Base-by-base conservation (phyloP, 2,888 invertebrate species). In the Teinopalpus imperialis region DNA sequence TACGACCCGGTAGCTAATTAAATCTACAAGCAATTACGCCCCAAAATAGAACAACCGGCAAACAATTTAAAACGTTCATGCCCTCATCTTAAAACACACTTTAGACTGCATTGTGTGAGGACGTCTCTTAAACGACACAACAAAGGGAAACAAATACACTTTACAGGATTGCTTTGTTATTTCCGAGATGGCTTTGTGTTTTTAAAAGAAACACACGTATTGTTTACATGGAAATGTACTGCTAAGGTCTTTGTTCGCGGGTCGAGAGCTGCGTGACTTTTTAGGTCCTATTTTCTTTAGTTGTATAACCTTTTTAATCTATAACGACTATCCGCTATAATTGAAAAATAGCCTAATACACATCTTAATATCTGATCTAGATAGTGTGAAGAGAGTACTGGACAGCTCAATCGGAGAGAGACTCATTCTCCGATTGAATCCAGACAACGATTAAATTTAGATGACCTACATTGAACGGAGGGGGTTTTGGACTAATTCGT, bases 11-110 rank as follows among this genome's bases (percentile, higher is more conserved):
- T 10, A 31, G 13, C 21, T 34, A 40, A 40, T 43, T 37, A 24
- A 36, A 48, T 49, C 46, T 29, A 8, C 30, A 46, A 43, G 43
- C 47, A 51, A 51, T 35, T 36, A 36, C 48, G 10, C 9, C 23
- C 30, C 21, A 5, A 41, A 32, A 18, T 10, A 16, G 30, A 23
- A 5, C 1, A n/a, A 1, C 7, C 12, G 3, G 7, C 42, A 20
- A 4, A 3, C 26, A 18, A 42, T 23, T 34, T 10, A 18, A 42
- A 31, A 26, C 20, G 26, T 9, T 18, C 12, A 1, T n/a, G 0
- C 1, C 3, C 0, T 20, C 12, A 34, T 20, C 27, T 26, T 34
- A 27, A 32, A 27, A 26, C 12, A 6, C 12, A 20, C 6, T 42
- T 42, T 3, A 16, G 9, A 18, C 0, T 32, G 20, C n/a, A 18